Percentiles rank a stretch among this genome's conserved stretches.
Evolutionary conservation across 1,140 invertebrate species (phyloP).

Genomic region (Drosophila triauraria): DNA sequence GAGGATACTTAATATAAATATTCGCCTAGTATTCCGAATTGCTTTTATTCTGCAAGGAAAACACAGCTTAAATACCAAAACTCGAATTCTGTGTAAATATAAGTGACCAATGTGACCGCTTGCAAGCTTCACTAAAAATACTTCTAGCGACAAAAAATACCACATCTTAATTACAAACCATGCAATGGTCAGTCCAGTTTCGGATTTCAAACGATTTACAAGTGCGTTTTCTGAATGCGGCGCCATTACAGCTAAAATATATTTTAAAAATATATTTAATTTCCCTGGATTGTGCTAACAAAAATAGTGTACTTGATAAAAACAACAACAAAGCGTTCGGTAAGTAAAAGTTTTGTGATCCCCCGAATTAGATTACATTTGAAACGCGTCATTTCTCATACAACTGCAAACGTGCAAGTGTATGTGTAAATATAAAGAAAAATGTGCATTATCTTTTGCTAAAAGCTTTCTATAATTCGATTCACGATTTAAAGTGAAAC

Average conservation of each 20-base stretch:
- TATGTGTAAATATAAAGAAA: not conserved
- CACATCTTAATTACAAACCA: not conserved
- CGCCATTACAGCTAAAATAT: not conserved
- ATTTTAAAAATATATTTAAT: not conserved
- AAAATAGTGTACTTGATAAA: not conserved
- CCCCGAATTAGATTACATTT: not conserved
- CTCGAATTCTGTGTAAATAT: not conserved
- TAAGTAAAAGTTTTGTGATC: slow-evolving; percentile 1
- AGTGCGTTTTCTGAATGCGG: not conserved
- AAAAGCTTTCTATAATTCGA: not conserved
- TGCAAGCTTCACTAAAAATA: not conserved
- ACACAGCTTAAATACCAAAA: not conserved
- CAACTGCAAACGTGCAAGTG: not conserved
- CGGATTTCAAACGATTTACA: not conserved
- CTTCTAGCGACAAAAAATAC: not conserved
- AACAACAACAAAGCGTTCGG: not conserved
- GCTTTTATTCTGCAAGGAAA: too few relatives aligned
- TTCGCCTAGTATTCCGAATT: too few relatives aligned
- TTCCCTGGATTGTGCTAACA: too few relatives aligned
- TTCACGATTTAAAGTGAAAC: not conserved
- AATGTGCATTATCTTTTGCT: not conserved
- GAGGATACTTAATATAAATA: not conserved
- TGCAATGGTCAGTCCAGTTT: not conserved
- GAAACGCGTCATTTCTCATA: not conserved
- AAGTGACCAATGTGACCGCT: slow-evolving; percentile 1